These are phyloP conservation scores for Criorhina ranunculi DNA, from an alignment of 2,888 invertebrate species.

Conservation along the genomic window DNA sequence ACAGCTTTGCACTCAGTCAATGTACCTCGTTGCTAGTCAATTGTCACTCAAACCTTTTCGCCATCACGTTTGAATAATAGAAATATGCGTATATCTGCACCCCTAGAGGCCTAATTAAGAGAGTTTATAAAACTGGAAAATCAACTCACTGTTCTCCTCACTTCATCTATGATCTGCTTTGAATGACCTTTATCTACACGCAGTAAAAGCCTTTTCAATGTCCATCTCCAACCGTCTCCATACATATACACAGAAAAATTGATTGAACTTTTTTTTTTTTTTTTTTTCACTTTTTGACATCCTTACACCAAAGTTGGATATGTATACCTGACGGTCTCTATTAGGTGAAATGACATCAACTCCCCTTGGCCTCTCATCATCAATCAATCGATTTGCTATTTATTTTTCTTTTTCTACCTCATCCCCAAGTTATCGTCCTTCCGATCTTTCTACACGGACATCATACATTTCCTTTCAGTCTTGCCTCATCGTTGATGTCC, in stretches of 20 bases:
- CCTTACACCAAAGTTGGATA: slow-evolving; percentile 38
- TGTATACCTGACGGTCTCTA: slow-evolving; percentile 70
- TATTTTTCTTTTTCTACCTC: slow-evolving; percentile 48
- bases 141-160: too few species aligned
- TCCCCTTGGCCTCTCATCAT: slow-evolving; percentile 63
- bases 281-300: slow-evolving; percentile 48
- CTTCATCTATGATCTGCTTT: slow-evolving; percentile 14
- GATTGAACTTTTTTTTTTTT: slow-evolving; percentile 50
- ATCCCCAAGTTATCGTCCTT: slow-evolving; percentile 49
- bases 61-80: too few species aligned
- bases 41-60: too few species aligned
- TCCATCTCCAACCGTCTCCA: slow-evolving; percentile 25
- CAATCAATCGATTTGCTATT: slow-evolving; percentile 76
- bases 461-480: slow-evolving; percentile 45
- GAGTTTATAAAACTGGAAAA: too few species aligned
- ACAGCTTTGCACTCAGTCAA: too few species aligned
- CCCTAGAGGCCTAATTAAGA: too few species aligned
- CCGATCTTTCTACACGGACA: slow-evolving; percentile 45
- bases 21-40: too few species aligned
- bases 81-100: too few species aligned
- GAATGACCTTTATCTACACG: slow-evolving; percentile 14
- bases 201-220: slow-evolving; percentile 12
- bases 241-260: slow-evolving; percentile 53
- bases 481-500: slow-evolving; percentile 31
- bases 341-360: slow-evolving; percentile 68